Base-by-base conservation (phyloP, 2,888 invertebrate species). In the Molanna angustata region DNA sequence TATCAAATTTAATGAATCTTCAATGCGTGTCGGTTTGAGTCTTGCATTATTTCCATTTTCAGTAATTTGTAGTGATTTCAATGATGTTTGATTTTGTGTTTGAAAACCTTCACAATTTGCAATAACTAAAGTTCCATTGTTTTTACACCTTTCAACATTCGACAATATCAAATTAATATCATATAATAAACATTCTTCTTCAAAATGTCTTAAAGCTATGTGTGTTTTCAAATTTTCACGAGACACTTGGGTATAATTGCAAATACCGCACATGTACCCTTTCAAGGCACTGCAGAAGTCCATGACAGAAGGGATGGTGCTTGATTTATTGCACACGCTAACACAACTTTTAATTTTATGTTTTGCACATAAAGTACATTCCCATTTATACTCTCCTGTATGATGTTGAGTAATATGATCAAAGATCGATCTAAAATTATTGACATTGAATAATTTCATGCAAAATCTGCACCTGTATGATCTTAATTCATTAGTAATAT, bases 331-430 rank as follows among this genome's bases (percentile, higher is more conserved):
- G 16, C 51, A 55, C n/a, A 43, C 42, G 20, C 43, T 49, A 3
- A 46, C 32, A 31, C 35, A 42, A 19, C 39, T 35, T 9, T n/a
- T 13, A 2, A 32, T 6, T 6, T 39, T 31, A 6, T 32, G 35
- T 20, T 11, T 44, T 9, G 67, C 61, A 60, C 90, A 91, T 41
- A 72, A 69, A 1, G 77, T 76, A 66, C 90, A 91, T 17, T 72
- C 67, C 55, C 80, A 83, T 49, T 84, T 76, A 61, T 83, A 87
- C 69, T 92, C 91, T 0, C 91, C 91, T 0, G 90, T 91, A 56
- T 92, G 92, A 41, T 71, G 77, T 17, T 82, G 73, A 1, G 74
- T 80, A 33, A 88, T 74, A 63, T 92, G 91, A 65, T 88, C 86
- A 63, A 84, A 85, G 64, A 87, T 86, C 3, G 42, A 22, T 33